Evolutionary conservation across 1,140 invertebrate species (phyloP).

Genomic region (Drosophila azteca): DNA sequence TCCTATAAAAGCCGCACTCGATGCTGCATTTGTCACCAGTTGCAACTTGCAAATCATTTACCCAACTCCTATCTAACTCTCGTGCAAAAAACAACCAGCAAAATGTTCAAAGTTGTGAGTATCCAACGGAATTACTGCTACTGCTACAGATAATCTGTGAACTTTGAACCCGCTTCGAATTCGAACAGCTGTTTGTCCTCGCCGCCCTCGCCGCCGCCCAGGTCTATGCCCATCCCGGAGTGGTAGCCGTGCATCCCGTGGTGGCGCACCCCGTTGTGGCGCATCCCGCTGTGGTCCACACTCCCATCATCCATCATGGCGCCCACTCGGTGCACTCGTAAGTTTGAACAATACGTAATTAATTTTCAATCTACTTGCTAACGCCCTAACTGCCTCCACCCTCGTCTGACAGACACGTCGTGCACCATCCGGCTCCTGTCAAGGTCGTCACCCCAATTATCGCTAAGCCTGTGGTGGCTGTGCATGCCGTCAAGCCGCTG

Average conservation of each 20-base stretch:
- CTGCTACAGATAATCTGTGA: constrained; percentile 29
- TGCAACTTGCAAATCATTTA: constrained; percentile 61
- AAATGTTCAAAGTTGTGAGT: constrained; percentile 82
- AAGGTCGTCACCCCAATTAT: constrained; percentile 71
- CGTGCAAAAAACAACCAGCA: constrained; percentile 25
- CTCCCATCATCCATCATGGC: constrained; percentile 73
- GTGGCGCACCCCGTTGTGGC: constrained; percentile 82
- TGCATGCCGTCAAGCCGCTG: constrained; percentile 84
- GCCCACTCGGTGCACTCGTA: constrained; percentile 82
- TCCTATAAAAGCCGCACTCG: constrained; percentile 63
- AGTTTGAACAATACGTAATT: constrained; percentile 32
- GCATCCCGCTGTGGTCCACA: constrained; percentile 60
- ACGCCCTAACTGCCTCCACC: constrained; percentile 1
- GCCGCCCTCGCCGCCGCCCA: constrained; percentile 58
- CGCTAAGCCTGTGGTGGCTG: constrained; percentile 83
- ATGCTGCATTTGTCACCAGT: constrained; percentile 61
- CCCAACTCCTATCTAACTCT: constrained; percentile 29
- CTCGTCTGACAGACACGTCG: constrained; percentile 63
- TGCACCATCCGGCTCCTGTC: constrained; percentile 76
- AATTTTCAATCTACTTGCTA: constrained; percentile 30
- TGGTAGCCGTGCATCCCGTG: constrained; percentile 84
- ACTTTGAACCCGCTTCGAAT: constrained; percentile 19
- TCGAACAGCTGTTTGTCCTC: constrained; percentile 63
- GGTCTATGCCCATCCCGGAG: constrained; percentile 65
- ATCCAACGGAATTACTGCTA: constrained; percentile 5